A percentile compares a stretch with the other conserved stretches of the same genome.
Conservation (phyloP, 1,140 invertebrate genomes). For the Capitella teleta region DNA sequence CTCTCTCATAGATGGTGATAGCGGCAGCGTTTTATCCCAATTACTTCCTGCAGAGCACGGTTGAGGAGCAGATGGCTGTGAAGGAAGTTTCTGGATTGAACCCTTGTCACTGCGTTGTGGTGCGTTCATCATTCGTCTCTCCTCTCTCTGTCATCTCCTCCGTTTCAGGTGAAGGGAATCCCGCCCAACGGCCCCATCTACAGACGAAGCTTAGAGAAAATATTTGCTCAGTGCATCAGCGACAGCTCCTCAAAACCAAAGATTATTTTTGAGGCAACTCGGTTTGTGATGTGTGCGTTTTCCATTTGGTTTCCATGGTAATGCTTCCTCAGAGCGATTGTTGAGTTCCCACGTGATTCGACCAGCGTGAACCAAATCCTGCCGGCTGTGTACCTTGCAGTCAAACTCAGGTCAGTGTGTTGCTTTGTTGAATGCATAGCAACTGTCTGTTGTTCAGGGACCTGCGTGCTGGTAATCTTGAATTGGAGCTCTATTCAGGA, state of each 20-base stretch:
- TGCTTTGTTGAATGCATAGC: not conserved
- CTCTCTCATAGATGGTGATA: slow-evolving; percentile 51
- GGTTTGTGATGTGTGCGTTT: slow-evolving; percentile 20
- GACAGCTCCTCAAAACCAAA: slow-evolving; percentile 23
- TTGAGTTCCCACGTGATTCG: slow-evolving; percentile 46
- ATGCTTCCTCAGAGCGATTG: slow-evolving; percentile 43
- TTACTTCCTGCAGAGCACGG: slow-evolving; percentile 58
- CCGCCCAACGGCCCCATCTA: slow-evolving; percentile 59
- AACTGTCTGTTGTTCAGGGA: not conserved
- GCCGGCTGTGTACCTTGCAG: slow-evolving; percentile 62
- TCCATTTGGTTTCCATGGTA: not conserved
- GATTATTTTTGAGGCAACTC: slow-evolving; percentile 39
- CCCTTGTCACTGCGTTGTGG: slow-evolving; percentile 63
- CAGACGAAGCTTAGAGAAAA: slow-evolving; percentile 32
- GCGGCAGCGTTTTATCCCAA: slow-evolving; percentile 84
- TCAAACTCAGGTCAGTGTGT: slow-evolving; percentile 54
- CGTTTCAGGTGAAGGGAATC: slow-evolving; percentile 45
- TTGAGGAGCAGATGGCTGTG: slow-evolving; percentile 52
- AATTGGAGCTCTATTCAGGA: too few species aligned
- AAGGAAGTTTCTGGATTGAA: slow-evolving; percentile 56
- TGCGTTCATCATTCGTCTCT: slow-evolving; percentile 38
- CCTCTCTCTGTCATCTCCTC: not conserved
- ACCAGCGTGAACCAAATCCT: slow-evolving; percentile 4
- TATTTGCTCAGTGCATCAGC: slow-evolving; percentile 29
- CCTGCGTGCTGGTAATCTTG: too few species aligned